Evolutionary conservation across 2,113 vertebrate genomes (phyloP).

Genomic region (Burhinus bistriatus): DNA sequence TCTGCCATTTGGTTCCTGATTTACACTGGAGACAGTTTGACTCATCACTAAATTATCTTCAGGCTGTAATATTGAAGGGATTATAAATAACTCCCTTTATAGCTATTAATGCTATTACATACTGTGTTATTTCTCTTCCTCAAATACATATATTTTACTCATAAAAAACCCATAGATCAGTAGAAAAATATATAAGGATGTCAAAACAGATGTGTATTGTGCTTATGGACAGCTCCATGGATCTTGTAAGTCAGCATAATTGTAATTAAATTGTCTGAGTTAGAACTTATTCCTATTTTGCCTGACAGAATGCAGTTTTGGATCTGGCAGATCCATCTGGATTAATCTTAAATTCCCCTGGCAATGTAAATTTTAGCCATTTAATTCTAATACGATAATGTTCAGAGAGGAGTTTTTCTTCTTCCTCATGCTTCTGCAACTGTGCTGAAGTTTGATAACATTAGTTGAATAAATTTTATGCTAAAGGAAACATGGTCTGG

Average conservation of each 20-base stretch:
- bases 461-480: background rate
- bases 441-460: background rate
- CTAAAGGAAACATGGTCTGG: background rate
- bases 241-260: background rate
- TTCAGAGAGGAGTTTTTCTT: background rate
- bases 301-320: background rate
- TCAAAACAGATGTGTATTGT: background rate
- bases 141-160: background rate
- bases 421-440: background rate
- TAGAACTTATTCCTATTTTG: background rate
- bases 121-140: background rate
- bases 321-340: background rate
- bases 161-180: background rate
- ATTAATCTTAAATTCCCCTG: background rate
- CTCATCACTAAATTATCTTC: constrained; percentile 19
- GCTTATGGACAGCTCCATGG: background rate
- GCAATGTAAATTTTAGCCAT: background rate
- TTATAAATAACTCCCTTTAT: background rate
- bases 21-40: constrained; percentile 7
- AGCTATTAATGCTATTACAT: background rate
- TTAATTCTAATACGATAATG: background rate
- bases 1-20: constrained; percentile 10
- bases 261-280: background rate
- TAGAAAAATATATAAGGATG: background rate
- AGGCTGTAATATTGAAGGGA: background rate